Base-by-base conservation (phyloP, 2,888 invertebrate species). In the Himalopsyche kuldschensis region DNA sequence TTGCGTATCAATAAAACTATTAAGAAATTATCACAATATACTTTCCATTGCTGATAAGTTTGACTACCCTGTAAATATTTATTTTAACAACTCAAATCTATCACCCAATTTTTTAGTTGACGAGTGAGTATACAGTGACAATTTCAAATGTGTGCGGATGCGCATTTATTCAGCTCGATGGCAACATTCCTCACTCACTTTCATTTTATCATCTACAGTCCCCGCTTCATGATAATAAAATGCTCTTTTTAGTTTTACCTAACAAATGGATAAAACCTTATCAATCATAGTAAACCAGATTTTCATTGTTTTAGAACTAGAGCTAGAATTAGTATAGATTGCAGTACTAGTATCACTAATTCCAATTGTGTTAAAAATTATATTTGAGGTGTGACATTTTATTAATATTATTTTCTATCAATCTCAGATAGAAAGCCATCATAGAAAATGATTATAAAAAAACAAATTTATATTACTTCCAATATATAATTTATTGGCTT, bases 141-240 rank as follows among this genome's bases (percentile, higher is more conserved):
- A 24, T 69, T 63, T 69, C 27, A 27, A 69, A 69, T 24, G 24
- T 69, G 69, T 69, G 30, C 11, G 10, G 69, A 69, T 27, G 27
- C 69, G 11, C 69, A 69, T 27, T 69, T 27, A 15, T 27, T 69
- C 69, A 69, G 69, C 27, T 69, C 27, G 15, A 30, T 27, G 69
- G 69, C 15, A 69, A 27, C 69, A 27, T 69, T 15, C 11, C 69
- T 63, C 82, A 82, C 69, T 55, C 47, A 75, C 80, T 63, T 78
- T 35, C 24, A 75, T 77, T 76, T 77, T 41, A 78, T 76, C 78
- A 78, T 82, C 78, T 55, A 82, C 82, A 82, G 82, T 82, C 82
- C 82, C 46, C 47, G 82, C 82, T 82, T 82, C 63, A 80, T 75
- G 30, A 80, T 75, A 81, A 78, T 82, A 78, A 82, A 78, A 78